These are phyloP conservation scores for Cynopterus sphinx DNA, from an alignment of 2,797 vertebrate species.

Conservation along the genomic window DNA sequence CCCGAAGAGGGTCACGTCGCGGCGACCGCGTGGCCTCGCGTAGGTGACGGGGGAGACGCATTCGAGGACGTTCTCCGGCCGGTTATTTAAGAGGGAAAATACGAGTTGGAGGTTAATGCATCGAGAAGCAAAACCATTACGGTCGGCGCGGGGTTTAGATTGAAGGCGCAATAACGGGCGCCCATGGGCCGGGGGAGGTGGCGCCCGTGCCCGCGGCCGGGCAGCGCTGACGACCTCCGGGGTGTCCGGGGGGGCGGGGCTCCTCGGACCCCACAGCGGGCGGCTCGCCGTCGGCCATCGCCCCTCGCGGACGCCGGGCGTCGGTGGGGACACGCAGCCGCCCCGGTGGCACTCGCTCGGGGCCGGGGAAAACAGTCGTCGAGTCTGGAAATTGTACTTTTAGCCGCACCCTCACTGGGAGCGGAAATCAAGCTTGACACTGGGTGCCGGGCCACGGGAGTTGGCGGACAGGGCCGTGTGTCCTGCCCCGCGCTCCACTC, in stretches of 20 bases:
- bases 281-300: conserved; percentile 71
- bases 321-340: conserved; percentile 72
- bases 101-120: conserved; percentile 76
- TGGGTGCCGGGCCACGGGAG: conserved; percentile 85
- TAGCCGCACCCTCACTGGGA: conserved; percentile 83
- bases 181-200: conserved; percentile 41
- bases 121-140: conserved; percentile 77
- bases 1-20: conserved; percentile 85
- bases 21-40: conserved; percentile 74
- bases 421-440: conserved; percentile 87
- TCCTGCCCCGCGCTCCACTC: conserved; percentile 85
- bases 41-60: conserved; percentile 66
- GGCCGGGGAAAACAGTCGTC: conserved; percentile 86
- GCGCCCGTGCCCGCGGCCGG: conserved; percentile 69
- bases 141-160: conserved; percentile 75
- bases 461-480: conserved; percentile 86
- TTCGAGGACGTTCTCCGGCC: conserved; percentile 66
- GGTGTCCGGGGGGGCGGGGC: conserved; percentile 74
- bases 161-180: conserved; percentile 67
- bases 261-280: conserved; percentile 63
- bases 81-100: conserved; percentile 83
- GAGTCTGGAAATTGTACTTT: conserved; percentile 85
- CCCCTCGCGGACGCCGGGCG: conserved; percentile 60
- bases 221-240: conserved; percentile 80
- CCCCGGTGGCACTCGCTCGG: no score